These are phyloP conservation scores for Ecliptopera silaceata DNA, from an alignment of 2,888 invertebrate species.

Conservation along the genomic window DNA sequence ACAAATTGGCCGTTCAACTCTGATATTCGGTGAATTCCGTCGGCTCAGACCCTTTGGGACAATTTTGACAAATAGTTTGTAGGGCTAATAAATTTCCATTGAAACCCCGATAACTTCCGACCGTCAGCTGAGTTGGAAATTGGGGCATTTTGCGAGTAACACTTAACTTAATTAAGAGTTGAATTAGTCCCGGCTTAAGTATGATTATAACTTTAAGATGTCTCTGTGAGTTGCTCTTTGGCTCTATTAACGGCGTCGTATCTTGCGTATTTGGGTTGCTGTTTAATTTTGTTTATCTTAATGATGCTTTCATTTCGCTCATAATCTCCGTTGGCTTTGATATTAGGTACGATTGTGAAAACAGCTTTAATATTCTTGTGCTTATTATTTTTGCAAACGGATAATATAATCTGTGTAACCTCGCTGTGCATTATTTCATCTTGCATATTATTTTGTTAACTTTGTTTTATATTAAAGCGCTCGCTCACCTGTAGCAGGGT, in stretches of 20 bases:
- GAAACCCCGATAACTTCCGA: constrained; percentile 71
- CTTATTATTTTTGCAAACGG: constrained; percentile 13
- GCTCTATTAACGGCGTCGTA: constrained; percentile 38
- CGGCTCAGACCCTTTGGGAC: constrained; percentile 61
- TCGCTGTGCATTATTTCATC: constrained; percentile 17
- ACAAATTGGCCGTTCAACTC: constrained; percentile 68
- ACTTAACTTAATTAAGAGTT: constrained; percentile 77
- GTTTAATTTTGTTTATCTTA: constrained; percentile 45
- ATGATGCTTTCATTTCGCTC: constrained; percentile 34
- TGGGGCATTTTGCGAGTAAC: constrained; percentile 72
- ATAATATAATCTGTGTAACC: constrained; percentile 9
- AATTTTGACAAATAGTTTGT: constrained; percentile 80
- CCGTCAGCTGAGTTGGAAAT: constrained; percentile 68
- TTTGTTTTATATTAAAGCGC: constrained; percentile 17
- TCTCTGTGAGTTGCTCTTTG: constrained; percentile 54
- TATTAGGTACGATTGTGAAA: constrained; percentile 22
- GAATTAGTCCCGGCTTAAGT: constrained; percentile 74
- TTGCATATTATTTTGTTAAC: constrained; percentile 19
- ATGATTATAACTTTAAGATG: constrained; percentile 72
- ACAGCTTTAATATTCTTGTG: constrained; percentile 1
- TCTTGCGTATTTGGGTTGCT: constrained; percentile 43
- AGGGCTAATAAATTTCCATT: constrained; percentile 79
- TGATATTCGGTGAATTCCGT: constrained; percentile 69
- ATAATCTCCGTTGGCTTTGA: constrained; percentile 31
- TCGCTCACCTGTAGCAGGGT: constrained; percentile 15